phyloP scores from a whole-genome alignment of 2,113 vertebrate genomes.

The Neodon shergylaensis region DNA sequence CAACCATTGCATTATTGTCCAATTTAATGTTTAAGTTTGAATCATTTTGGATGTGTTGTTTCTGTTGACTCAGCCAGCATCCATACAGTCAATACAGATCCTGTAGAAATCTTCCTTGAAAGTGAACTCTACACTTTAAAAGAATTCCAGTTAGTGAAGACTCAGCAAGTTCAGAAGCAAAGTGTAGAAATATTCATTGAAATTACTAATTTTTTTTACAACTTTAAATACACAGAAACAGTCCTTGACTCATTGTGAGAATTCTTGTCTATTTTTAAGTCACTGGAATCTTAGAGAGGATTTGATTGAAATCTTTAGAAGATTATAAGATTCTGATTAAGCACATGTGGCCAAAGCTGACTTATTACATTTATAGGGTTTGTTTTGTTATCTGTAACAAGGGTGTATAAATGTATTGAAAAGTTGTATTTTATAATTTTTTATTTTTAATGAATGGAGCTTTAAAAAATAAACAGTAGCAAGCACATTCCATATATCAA shows the following conservation, averaged over 20 bases:
- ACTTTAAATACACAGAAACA: not conserved
- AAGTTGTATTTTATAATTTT: conserved; percentile 32
- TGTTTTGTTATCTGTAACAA: conserved; percentile 65
- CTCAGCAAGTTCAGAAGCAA: not conserved
- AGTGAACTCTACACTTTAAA: not conserved
- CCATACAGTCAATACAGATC: too few species aligned
- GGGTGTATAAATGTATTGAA: conserved; percentile 45
- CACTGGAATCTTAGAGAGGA: not conserved
- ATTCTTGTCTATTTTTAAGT: conserved; percentile 28
- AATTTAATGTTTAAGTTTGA: not conserved
- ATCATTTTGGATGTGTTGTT: not conserved
- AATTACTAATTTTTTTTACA: not conserved
- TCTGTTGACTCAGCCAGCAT: not conserved
- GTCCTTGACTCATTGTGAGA: not conserved
- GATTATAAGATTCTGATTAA: conserved; percentile 50
- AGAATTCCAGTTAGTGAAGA: not conserved
- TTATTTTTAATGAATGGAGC: conserved; percentile 55
- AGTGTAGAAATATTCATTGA: not conserved
- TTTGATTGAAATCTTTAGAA: conserved; percentile 59
- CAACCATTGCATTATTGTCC: not conserved
- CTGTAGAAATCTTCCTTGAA: not conserved
- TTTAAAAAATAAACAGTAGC: conserved; percentile 43
- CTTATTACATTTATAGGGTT: conserved; percentile 50
- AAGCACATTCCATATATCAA: not conserved
- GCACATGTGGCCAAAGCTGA: conserved; percentile 41